phyloP scores from a whole-genome alignment of 2,888 invertebrate genomes.

The Chrysopilus asiliformis region DNA sequence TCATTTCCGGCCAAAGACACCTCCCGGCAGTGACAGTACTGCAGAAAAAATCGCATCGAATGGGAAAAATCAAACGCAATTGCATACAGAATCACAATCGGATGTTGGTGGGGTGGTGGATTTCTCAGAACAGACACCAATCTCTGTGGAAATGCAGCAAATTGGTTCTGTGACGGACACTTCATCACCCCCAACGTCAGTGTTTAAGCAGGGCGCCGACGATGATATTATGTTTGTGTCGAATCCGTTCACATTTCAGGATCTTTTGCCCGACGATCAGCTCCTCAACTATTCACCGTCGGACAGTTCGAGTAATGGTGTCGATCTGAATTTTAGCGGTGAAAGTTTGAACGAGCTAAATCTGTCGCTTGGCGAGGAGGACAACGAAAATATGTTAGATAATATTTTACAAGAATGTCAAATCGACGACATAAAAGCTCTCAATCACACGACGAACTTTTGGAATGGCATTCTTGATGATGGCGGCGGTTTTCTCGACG shows the following conservation, averaged over 20 bases:
- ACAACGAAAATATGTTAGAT: conserved; percentile 34
- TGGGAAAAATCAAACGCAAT: background rate
- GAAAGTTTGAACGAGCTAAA: conserved; percentile 34
- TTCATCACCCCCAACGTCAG: conserved; percentile 11
- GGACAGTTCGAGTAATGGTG: conserved; percentile 23
- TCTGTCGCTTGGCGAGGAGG: conserved; percentile 30
- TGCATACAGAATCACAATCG: conserved; percentile 2
- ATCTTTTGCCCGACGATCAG: conserved; percentile 30
- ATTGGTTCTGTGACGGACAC: conserved; percentile 12
- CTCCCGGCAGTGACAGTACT: conserved; percentile 12
- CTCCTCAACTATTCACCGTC: conserved; percentile 7
- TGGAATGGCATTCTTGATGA: conserved; percentile 37
- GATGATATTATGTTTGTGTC: conserved; percentile 24
- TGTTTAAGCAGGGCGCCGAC: conserved; percentile 9
- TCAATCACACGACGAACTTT: conserved; percentile 34
- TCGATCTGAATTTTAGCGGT: conserved; percentile 33
- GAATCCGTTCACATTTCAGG: conserved; percentile 29
- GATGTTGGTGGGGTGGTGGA: conserved; percentile 20
- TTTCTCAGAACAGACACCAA: conserved; percentile 31
- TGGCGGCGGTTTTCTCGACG: conserved; percentile 28
- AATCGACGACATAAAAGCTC: conserved; percentile 33
- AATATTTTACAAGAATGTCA: conserved; percentile 35
- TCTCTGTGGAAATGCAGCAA: conserved; percentile 28
- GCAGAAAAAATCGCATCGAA: background rate
- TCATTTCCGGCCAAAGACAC: conserved; percentile 35